These are phyloP conservation scores for Sebastes flavidus DNA, from an alignment of 2,797 vertebrate species.

Conservation along the genomic window DNA sequence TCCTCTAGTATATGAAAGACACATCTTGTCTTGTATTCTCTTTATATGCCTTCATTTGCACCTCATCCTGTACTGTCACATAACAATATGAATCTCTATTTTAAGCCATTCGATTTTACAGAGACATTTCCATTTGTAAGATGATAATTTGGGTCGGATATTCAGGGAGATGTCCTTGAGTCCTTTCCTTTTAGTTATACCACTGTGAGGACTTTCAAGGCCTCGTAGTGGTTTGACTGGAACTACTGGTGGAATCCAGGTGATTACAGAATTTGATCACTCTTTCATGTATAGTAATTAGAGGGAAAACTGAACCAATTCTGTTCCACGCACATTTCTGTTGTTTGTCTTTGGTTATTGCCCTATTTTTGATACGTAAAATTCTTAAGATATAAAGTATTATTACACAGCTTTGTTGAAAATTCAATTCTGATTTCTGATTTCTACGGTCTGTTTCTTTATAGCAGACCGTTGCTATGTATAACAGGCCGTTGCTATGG, in stretches of 20 bases:
- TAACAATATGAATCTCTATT: not conserved
- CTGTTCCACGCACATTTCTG: not conserved
- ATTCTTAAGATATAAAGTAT: not conserved
- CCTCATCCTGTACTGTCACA: not conserved
- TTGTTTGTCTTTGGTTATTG: not conserved
- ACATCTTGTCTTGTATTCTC: not conserved
- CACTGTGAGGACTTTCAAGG: not conserved
- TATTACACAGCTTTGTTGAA: not conserved
- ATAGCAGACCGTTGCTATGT: too few species aligned
- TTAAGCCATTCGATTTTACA: not conserved
- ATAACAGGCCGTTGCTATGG: not conserved
- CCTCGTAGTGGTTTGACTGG: not conserved
- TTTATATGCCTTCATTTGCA: not conserved
- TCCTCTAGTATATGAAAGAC: not conserved
- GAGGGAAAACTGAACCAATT: not conserved
- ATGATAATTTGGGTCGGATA: not conserved
- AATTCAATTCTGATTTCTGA: not conserved
- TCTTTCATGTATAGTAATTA: constrained; percentile 13
- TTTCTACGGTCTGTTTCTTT: not conserved
- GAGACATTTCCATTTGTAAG: not conserved
- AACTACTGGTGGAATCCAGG: not conserved
- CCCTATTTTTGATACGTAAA: not conserved
- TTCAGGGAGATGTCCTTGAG: not conserved
- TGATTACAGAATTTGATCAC: constrained; percentile 6
- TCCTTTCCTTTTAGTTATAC: constrained; percentile 9